Conservation (phyloP, 2,113 vertebrate genomes). For the Merops nubicus region DNA sequence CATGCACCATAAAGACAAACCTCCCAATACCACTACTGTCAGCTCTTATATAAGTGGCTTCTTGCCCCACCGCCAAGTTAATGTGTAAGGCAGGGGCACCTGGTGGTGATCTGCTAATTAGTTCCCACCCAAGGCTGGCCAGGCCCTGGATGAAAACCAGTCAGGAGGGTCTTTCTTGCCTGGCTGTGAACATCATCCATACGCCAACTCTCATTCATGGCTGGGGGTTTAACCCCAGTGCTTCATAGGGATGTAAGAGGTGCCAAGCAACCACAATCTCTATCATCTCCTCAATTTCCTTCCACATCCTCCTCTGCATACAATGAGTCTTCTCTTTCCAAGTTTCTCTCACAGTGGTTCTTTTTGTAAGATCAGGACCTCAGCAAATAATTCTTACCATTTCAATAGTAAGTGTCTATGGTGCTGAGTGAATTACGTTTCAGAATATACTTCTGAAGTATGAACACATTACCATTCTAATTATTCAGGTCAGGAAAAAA, state of each 20-base stretch:
- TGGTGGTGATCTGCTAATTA: too few species aligned
- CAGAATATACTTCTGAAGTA: not conserved
- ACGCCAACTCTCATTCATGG: too few species aligned
- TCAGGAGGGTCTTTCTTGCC: too few species aligned
- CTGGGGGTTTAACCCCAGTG: too few species aligned
- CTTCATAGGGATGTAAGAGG: not conserved
- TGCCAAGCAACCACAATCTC: not conserved
- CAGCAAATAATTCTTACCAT: not conserved
- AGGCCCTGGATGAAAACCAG: too few species aligned
- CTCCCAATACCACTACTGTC: too few species aligned
- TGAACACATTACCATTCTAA: not conserved
- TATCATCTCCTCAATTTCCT: not conserved
- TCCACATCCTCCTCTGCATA: not conserved
- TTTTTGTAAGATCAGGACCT: not conserved
- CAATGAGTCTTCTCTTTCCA: not conserved
- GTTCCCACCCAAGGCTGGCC: too few species aligned
- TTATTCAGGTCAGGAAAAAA: constrained; percentile 43
- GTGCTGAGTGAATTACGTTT: not conserved
- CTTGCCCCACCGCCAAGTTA: too few species aligned
- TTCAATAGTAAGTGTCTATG: not conserved
- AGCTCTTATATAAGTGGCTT: too few species aligned
- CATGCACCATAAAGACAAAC: too few species aligned
- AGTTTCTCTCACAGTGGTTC: not conserved
- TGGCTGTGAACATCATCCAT: too few species aligned
- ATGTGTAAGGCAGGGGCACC: too few species aligned